Evolutionary conservation across 2,888 invertebrate genomes (phyloP).

Genomic region (Drosophila birchii): DNA sequence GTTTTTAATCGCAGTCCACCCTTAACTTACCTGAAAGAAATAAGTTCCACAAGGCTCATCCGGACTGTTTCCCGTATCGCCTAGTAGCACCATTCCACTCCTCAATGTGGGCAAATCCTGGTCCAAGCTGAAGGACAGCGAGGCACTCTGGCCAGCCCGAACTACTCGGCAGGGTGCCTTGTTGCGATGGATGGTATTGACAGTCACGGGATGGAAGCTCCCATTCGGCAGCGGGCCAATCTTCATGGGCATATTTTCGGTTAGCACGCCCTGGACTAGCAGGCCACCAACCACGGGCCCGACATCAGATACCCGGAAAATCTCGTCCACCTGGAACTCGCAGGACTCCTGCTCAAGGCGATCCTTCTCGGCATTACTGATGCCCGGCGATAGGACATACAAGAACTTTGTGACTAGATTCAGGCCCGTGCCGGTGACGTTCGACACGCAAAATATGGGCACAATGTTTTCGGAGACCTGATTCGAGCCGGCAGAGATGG

Average conservation of each 20-base stretch:
- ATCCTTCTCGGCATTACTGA: constrained; percentile 88
- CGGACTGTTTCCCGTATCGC: constrained; percentile 67
- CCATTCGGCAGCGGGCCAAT: constrained; percentile 92
- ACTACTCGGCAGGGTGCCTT: constrained; percentile 95
- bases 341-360: constrained; percentile 90
- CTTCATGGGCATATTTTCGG: constrained; percentile 92
- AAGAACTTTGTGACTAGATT: constrained; percentile 94
- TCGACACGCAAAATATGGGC: constrained; percentile 95
- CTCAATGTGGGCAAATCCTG: constrained; percentile 86
- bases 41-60: constrained; percentile 87
- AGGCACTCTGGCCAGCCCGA: constrained; percentile 95
- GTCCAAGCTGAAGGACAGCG: constrained; percentile 87
- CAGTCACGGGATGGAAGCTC: constrained; percentile 89
- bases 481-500: constrained; percentile 89
- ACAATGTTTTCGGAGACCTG: constrained; percentile 88
- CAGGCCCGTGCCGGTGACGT: constrained; percentile 94
- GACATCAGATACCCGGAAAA: constrained; percentile 92
- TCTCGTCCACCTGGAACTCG: constrained; percentile 97
- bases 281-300: constrained; percentile 95
- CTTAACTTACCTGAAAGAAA: constrained; percentile 87
- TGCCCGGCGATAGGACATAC: constrained; percentile 91
- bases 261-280: constrained; percentile 92
- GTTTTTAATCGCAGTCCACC: background rate
- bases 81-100: constrained; percentile 93
- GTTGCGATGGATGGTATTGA: constrained; percentile 96